Conservation (phyloP, 1,140 invertebrate genomes). For the Octopus bimaculoides region DNA sequence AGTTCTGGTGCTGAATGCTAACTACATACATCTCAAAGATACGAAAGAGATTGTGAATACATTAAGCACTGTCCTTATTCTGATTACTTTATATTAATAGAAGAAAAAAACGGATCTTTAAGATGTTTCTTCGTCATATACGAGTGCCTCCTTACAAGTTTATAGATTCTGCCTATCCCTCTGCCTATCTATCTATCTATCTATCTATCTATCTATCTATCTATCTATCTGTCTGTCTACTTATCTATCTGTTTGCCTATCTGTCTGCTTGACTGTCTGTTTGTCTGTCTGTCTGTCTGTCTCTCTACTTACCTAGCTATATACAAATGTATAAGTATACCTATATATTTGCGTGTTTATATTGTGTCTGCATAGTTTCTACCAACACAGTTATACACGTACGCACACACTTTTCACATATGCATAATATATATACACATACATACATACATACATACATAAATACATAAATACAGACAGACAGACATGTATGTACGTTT, state of each 20-base stretch:
- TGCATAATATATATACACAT: not conserved
- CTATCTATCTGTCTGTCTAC: not conserved
- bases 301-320: not conserved
- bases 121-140: no score
- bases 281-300: not conserved
- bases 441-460: not conserved
- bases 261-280: not conserved
- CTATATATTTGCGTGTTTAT: not conserved
- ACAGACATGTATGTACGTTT: not conserved
- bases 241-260: not conserved
- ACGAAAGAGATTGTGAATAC: no score
- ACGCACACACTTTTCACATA: not conserved
- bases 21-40: no score
- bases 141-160: not conserved
- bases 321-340: not conserved
- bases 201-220: not conserved
- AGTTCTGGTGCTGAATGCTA: no score
- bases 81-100: no score
- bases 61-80: no score
- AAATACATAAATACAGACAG: not conserved
- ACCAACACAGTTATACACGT: not conserved
- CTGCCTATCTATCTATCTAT: not conserved
- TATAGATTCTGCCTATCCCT: not conserved
- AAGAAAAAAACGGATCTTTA: no score
- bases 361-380: not conserved